These are phyloP conservation scores for Zaprionus davidi DNA, from an alignment of 1,140 invertebrate genomes.

Conservation along the genomic window DNA sequence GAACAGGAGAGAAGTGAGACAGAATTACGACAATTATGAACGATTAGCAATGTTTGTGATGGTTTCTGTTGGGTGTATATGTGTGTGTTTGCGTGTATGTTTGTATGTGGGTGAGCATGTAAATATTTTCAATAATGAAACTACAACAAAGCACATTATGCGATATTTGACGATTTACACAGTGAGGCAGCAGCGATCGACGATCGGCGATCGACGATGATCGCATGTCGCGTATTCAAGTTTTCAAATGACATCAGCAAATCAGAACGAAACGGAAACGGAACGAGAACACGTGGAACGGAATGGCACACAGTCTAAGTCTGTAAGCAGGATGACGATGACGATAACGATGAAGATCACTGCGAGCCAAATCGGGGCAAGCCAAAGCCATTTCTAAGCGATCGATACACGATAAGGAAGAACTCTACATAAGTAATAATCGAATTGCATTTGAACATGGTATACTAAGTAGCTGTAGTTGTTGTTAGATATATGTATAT, in stretches of 20 bases:
- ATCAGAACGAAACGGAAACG: conserved; percentile 19
- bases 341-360: conserved; percentile 28
- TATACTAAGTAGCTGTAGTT: conserved; percentile 31
- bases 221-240: conserved; percentile 12
- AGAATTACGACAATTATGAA: not conserved
- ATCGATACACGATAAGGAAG: not conserved
- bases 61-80: conserved; percentile 7
- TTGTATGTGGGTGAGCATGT: conserved; percentile 28
- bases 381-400: conserved; percentile 48
- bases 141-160: conserved; percentile 72
- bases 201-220: not conserved
- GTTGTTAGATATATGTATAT: conserved; percentile 25
- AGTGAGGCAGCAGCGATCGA: conserved; percentile 2
- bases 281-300: conserved; percentile 11
- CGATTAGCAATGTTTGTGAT: conserved; percentile 30
- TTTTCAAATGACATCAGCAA: conserved; percentile 13
- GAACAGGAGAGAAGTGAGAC: not conserved
- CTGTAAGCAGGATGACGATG: conserved; percentile 49
- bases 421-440: conserved; percentile 19
- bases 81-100: not conserved
- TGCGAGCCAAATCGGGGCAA: conserved; percentile 12
- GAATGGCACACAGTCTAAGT: conserved; percentile 23
- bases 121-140: conserved; percentile 79
- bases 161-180: conserved; percentile 30
- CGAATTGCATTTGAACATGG: conserved; percentile 36